Conservation (phyloP, 2,888 invertebrate species). For the Chydorus sphaericus region DNA sequence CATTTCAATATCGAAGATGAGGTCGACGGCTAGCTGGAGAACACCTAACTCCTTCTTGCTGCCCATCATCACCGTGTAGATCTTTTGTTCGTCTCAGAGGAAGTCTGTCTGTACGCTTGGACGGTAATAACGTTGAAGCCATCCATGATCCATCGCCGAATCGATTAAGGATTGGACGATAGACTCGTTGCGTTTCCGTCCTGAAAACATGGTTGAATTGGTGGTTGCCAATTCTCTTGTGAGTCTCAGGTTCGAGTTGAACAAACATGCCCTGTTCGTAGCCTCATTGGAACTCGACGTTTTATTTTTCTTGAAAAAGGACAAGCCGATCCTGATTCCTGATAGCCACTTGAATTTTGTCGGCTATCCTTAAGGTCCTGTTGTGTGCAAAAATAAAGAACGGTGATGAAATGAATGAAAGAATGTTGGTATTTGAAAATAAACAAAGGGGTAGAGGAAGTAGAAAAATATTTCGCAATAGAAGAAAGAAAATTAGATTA, state of each 20-base stretch:
- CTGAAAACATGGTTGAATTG: constrained; percentile 58
- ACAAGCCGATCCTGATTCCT: constrained; percentile 3
- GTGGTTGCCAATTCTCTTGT: constrained; percentile 15
- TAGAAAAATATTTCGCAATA: no score
- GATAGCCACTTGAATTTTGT: neutral
- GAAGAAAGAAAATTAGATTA: no score
- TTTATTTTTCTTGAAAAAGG: neutral
- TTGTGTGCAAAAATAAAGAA: no score
- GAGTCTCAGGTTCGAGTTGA: constrained; percentile 11
- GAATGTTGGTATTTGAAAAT: no score
- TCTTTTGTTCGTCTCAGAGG: constrained; percentile 71
- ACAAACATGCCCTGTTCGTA: neutral
- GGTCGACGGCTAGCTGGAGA: constrained; percentile 51
- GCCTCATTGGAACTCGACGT: neutral
- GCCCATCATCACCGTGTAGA: constrained; percentile 75
- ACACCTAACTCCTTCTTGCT: constrained; percentile 51
- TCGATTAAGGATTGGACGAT: constrained; percentile 56
- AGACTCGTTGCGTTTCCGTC: constrained; percentile 35
- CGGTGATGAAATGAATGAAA: no score
- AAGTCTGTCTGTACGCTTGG: constrained; percentile 83
- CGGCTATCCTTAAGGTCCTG: neutral
- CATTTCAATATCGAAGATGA: constrained; percentile 68
- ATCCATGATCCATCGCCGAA: constrained; percentile 46
- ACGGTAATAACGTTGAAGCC: constrained; percentile 78
- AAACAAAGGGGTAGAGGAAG: no score